A percentile compares a stretch with the other conserved stretches of the same genome.
phyloP scores from a whole-genome alignment of 2,888 invertebrate genomes.

The Ypsolopha sequella region DNA sequence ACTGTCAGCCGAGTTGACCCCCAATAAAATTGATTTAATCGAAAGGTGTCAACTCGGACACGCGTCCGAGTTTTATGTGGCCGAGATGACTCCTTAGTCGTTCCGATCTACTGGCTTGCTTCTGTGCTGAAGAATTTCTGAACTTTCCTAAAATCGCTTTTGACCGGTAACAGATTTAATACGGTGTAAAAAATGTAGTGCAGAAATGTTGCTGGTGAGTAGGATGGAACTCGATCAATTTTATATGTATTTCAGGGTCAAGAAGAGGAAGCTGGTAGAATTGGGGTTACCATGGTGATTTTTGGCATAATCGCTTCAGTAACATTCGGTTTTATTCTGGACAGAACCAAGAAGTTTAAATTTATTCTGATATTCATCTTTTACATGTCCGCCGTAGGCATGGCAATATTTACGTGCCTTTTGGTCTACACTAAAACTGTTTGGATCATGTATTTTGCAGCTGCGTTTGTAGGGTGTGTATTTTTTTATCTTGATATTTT shows the following conservation, averaged over 20 bases:
- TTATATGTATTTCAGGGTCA: constrained; percentile 37
- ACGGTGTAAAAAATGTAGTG: no score
- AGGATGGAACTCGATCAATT: background rate
- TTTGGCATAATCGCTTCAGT: constrained; percentile 75
- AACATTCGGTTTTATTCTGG: constrained; percentile 72
- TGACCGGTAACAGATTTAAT: no score
- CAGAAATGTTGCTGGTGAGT: no score
- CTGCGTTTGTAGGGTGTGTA: constrained; percentile 67
- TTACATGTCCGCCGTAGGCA: constrained; percentile 69
- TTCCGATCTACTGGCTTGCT: no score
- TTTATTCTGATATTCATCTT: constrained; percentile 66
- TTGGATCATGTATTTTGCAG: constrained; percentile 64
- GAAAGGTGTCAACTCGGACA: no score
- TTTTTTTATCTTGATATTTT: background rate
- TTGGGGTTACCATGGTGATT: constrained; percentile 73
- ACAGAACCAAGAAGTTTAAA: constrained; percentile 76
- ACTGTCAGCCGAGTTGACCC: no score
- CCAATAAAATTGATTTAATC: no score
- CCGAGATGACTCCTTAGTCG: no score
- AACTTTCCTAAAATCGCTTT: no score
- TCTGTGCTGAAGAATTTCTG: no score
- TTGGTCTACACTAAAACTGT: constrained; percentile 23
- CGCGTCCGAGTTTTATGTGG: no score
- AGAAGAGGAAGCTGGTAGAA: constrained; percentile 68
- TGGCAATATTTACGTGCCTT: constrained; percentile 72